Evolutionary conservation across 2,113 vertebrate species (phyloP), one percentile per base, ranked within the genome.

Genomic region (Raja brachyura): DNA sequence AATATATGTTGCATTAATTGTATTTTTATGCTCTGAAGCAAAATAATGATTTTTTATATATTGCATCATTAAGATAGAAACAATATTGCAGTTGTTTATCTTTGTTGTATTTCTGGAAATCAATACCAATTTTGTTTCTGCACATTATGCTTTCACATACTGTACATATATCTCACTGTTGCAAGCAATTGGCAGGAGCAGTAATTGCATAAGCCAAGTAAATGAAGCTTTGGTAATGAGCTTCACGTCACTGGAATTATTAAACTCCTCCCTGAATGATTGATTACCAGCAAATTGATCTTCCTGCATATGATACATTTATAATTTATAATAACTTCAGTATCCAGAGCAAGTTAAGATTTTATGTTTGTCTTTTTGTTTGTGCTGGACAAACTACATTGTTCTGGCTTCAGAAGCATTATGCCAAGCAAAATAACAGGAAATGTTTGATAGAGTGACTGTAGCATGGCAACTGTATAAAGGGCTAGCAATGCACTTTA

Each of bases 281-380:
- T 97, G 96, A 97, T 97, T 96, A 95, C 95, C 96, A 94, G 93
- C 93, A 96, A 97, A 96, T 95, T 96, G 95, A 95, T 96, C 95
- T 96, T 96, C 95, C 95, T 95, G 96, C 95, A 95, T 95, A 95
- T 96, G 95, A 97, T 96, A 96, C 96, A 97, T 96, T 96, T 96
- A 95, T 94, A 96, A 95, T 95, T 95, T 94, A 95, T 95, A 95
- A 93, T 95, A 96, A 96, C 96, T 96, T 95, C 96, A 95, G 94
- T 95, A 95, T 95, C 95, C 95, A 96, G 96, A 95, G 95, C 95
- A 94, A 96, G 94, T 94, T 90, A 70, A 94, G 94, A 95, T 94
- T 94, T 81, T 93, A 94, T 93, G 94, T 94, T 94, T 88, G 68
- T 14, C 76, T 95, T 90, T 75, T 85, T 11, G 18, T 93, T 94